Base-by-base conservation (phyloP, 2,797 vertebrate genomes). In the Babyrousa celebensis region DNA sequence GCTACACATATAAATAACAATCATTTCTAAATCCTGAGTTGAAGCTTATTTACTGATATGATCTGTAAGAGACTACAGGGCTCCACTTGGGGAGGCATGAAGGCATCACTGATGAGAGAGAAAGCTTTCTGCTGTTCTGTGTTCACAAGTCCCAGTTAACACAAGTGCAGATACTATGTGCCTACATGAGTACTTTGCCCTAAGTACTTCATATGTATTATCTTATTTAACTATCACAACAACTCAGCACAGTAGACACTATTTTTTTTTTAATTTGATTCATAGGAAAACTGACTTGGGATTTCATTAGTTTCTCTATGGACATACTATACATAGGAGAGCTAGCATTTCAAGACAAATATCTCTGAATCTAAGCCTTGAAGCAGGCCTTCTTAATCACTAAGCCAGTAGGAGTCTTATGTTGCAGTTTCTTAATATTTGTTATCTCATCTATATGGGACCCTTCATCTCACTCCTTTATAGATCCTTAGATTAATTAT, bases 1-100 rank as follows among this genome's bases (percentile, higher is more conserved):
- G n/a, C 52, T 48, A 52, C n/a, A 62, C 21, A 32, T 75, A 85
- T 40, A 96, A 89, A 80, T 86, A 94, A 72, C 84, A 92, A 91
- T 92, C 74, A 94, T 27, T 77, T 97, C 29, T 36, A 72, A 80
- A 54, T 16, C 48, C 40, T 3, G 9, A 14, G 12, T 43, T 82
- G 80, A 94, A 89, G 74, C 52, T 23, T 87, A 27, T 75, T 95
- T 94, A 71, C 68, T 15, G 7, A 27, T 48, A 71, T 29, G 25
- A 82, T 83, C 74, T 96, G 77, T 88, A 71, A 18, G 72, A 85
- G 52, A 71, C 15, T 29, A 78, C 29, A 88, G 43, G 68, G 68
- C 3, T 74, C 29, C 29, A 52, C 29, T 17, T 63, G 36, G 43
- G 17, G 78, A 88, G 27, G 18, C 78, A 29, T 20, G 65, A 62